Evolutionary conservation across 2,797 vertebrate species (phyloP).

Genomic region (Bovichtus variegatus): DNA sequence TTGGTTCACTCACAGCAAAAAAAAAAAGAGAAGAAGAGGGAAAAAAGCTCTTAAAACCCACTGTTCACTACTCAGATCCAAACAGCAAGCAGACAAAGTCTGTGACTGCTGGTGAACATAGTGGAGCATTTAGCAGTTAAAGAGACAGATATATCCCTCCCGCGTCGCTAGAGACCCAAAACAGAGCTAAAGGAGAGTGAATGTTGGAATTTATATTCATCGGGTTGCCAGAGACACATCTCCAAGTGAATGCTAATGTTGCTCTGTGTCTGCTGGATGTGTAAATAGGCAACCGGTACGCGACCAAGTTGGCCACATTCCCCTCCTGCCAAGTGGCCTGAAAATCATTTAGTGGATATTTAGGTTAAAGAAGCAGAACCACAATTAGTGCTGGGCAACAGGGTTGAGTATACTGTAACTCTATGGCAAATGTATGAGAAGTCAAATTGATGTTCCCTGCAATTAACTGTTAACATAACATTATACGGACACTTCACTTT

Average conservation of each 20-base stretch:
- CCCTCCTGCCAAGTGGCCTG: not conserved
- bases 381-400: not conserved
- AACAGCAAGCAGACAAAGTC: not conserved
- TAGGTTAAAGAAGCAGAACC: not conserved
- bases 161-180: not conserved
- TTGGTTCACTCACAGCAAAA: not conserved
- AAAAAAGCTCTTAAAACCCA: not conserved
- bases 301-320: not conserved
- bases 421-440: too few species aligned
- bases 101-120: not conserved
- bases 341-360: not conserved
- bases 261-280: not conserved
- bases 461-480: too few species aligned
- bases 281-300: not conserved
- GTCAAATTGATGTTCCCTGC: not conserved
- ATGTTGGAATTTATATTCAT: not conserved
- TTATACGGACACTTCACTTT: too few species aligned
- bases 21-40: too few species aligned
- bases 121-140: conserved; percentile 6
- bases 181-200: not conserved
- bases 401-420: not conserved
- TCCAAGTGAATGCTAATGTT: not conserved
- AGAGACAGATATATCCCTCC: not conserved
- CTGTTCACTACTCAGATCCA: not conserved
- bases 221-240: not conserved